Evolutionary conservation across 1,140 invertebrate species (phyloP).

Genomic region (Carposina sasakii): DNA sequence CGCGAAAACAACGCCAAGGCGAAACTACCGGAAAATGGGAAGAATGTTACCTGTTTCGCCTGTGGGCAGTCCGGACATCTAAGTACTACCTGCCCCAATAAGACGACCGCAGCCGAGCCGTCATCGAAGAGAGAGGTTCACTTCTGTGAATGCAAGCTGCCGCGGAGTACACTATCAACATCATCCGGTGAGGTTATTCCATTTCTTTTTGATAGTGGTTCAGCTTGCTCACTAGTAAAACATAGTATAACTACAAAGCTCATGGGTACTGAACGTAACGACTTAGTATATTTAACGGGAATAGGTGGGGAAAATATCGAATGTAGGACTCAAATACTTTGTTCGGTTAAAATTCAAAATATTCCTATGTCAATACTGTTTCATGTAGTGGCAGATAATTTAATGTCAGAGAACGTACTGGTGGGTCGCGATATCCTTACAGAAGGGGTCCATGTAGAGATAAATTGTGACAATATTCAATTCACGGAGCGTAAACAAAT

Average conservation of each 20-base stretch:
- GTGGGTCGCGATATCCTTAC: constrained; percentile 27
- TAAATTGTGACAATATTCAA: constrained; percentile 19
- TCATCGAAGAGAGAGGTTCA: too few species aligned
- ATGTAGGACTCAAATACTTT: constrained; percentile 2
- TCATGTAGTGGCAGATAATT: constrained; percentile 3
- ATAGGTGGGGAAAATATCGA: not conserved
- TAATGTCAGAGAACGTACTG: constrained; percentile 20
- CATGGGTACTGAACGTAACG: constrained; percentile 1
- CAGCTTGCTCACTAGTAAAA: constrained; percentile 17
- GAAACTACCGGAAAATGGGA: too few species aligned
- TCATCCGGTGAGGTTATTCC: constrained; percentile 21
- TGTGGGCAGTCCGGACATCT: too few species aligned
- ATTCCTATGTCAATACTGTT: not conserved
- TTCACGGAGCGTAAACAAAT: constrained; percentile 13
- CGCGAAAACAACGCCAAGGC: too few species aligned
- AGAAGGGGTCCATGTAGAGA: constrained; percentile 14
- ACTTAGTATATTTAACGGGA: constrained; percentile 1
- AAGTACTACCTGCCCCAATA: too few species aligned
- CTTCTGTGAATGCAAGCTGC: too few species aligned
- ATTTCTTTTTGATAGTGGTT: constrained; percentile 19
- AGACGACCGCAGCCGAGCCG: too few species aligned
- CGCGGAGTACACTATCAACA: too few species aligned
- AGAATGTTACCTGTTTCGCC: too few species aligned
- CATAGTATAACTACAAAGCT: constrained; percentile 8
- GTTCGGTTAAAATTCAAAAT: not conserved